These are phyloP conservation scores for Coreoperca whiteheadi DNA, from an alignment of 2,113 vertebrate genomes.

Conservation along the genomic window DNA sequence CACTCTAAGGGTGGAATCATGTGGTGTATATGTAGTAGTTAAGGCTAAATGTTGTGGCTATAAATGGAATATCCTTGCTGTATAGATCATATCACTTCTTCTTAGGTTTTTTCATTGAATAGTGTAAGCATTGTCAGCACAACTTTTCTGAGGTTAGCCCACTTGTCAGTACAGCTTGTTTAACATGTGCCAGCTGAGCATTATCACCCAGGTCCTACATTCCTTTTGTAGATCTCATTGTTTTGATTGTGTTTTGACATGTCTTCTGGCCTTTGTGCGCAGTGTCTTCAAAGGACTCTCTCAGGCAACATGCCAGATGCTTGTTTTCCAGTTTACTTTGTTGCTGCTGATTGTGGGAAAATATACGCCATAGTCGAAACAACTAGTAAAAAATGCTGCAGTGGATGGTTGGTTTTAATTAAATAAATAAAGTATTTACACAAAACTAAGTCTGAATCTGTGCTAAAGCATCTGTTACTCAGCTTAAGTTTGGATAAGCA, in stretches of 20 bases:
- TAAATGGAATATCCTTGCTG: conserved; percentile 24
- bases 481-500: conserved; percentile 42
- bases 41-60: conserved; percentile 15
- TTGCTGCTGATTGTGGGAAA: conserved; percentile 33
- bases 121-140: conserved; percentile 14
- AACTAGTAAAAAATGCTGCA: background rate
- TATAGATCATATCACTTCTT: background rate
- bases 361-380: background rate
- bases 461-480: conserved; percentile 58
- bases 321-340: conserved; percentile 40
- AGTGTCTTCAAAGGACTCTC: conserved; percentile 61
- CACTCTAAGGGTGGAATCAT: background rate
- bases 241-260: conserved; percentile 70
- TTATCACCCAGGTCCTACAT: conserved; percentile 77
- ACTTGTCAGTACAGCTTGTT: conserved; percentile 70
- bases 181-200: conserved; percentile 65
- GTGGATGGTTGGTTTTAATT: conserved; percentile 50
- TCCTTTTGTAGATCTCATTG: conserved; percentile 74
- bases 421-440: conserved; percentile 33
- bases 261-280: conserved; percentile 62
- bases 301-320: conserved; percentile 51
- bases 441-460: conserved; percentile 12
- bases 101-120: conserved; percentile 27
- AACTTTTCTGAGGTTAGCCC: conserved; percentile 31
- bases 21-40: conserved; percentile 26